Base-by-base conservation (phyloP, 1,140 invertebrate genomes). In the Solenopsis invicta region DNA sequence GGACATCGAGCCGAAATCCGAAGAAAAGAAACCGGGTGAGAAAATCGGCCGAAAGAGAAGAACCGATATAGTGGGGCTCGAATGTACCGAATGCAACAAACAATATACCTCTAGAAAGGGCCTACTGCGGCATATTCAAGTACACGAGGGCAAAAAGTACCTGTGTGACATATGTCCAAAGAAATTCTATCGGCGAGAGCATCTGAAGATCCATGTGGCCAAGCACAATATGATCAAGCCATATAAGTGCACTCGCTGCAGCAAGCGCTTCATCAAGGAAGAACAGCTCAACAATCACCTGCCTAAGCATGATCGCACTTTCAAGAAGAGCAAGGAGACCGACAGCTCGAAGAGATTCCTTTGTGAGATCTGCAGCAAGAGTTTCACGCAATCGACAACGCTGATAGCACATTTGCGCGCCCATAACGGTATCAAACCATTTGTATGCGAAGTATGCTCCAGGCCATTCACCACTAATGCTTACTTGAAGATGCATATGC, bases 271-370 rank as follows among this genome's bases (percentile, higher is more conserved):
- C 77, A 95, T 95, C 29, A 95, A 96, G 76, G 95, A 96, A 64
- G 95, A 96, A 48, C 95, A 96, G 45, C 72, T 96, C 6, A 95
- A 94, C 3, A 95, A 94, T 87, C 95, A 96, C 50, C 89, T 96
- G n/a, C 94, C 94, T 0, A 96, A 96, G 93, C 95, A 96, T 94
- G 96, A 96, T 12, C 94, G 96, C 64, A 96, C 96, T 9, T 96
- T 97, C 91, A 96, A 96, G 54, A 96, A 96, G 9, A 96, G 92
- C 37, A 95, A 95, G 52, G 96, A 96, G 62, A 93, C 96, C 77
- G 96, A 97, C 21, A 96, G 96, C 18, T 96, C 97, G 29, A 96
- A 97, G 90, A 96, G 97, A 48, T 97, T 97, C 87, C 96, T 97
- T 86, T 97, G 97, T 90, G 96, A 97, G 89, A 96, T 96, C 67